These are phyloP conservation scores for Entelurus aequoreus DNA, from an alignment of 2,113 vertebrate species.

Conservation along the genomic window DNA sequence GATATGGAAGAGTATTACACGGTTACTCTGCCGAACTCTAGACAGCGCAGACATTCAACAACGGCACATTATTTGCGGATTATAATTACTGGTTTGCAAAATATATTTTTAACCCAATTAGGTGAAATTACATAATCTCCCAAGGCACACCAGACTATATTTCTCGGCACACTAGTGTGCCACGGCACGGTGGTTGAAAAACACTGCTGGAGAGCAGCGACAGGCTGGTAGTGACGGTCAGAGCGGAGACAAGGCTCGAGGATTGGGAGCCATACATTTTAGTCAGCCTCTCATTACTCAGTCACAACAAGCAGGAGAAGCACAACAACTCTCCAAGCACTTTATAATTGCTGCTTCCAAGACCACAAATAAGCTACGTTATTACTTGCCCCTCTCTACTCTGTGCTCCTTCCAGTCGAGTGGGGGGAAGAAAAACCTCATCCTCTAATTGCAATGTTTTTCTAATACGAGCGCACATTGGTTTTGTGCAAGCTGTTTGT, in stretches of 20 bases:
- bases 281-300: slow-evolving; percentile 66
- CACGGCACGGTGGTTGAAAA: too few relatives aligned
- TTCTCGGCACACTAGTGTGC: too few relatives aligned
- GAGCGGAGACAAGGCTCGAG: slow-evolving; percentile 56
- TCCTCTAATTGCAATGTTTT: slow-evolving; percentile 67
- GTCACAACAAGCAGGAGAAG: slow-evolving; percentile 52
- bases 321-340: slow-evolving; percentile 55
- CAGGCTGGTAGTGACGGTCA: slow-evolving; percentile 39
- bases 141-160: too few relatives aligned
- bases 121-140: too few relatives aligned
- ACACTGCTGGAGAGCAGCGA: slow-evolving; percentile 22
- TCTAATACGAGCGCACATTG: slow-evolving; percentile 42
- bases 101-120: too few relatives aligned
- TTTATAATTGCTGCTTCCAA: slow-evolving; percentile 67
- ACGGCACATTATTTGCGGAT: too few relatives aligned
- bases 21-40: too few relatives aligned
- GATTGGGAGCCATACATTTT: slow-evolving; percentile 64
- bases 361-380: slow-evolving; percentile 62
- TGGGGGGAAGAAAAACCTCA: slow-evolving; percentile 24
- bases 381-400: slow-evolving; percentile 55
- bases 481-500: slow-evolving; percentile 56
- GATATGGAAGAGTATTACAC: too few relatives aligned
- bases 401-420: slow-evolving; percentile 32
- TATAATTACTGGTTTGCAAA: too few relatives aligned
- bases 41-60: too few relatives aligned